Base-by-base conservation (phyloP, 2,797 vertebrate species). In the Poeciliopsis infans region DNA sequence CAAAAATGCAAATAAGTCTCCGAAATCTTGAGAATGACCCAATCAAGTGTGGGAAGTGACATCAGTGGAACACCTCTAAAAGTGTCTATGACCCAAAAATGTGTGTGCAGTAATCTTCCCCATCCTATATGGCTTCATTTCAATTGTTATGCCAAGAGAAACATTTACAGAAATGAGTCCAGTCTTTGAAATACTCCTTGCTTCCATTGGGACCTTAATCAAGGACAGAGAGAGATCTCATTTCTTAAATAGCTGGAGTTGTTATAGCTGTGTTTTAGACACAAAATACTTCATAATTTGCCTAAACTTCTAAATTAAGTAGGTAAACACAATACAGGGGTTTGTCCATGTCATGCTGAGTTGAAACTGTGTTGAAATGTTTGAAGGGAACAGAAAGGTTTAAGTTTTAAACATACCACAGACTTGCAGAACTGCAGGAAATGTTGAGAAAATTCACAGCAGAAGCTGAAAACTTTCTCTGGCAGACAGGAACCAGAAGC, bases 401-500 rank as follows among this genome's bases (percentile, higher is more conserved):
- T 6, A 36, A 39, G 23, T 2, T 70, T 12, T 70, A 70, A 45
- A 45, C 23, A 45, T 41, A 11, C 8, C 33, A 39, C 2, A 25
- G 33, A 20, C 3, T 23, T 39, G 66, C 23, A 2, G 68, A 43
- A 41, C 13, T 12, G 23, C 39, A 69, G 39, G 23, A 45, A 68
- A 41, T 68, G 64, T 25, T 68, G 64, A 68, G 64, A 3, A 41
- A 39, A 68, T 16, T 18, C 0, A 0, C 66, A 10, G 20, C 36
- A 23, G 39, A 7, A 43, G 39, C 23, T 41, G 23, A 83, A 78
- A 61, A 71, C 79, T 80, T 77, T 76, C 0, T 79, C 46, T 84
- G 76, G 47, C 81, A 77, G 81, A 51, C n/a, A 77, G 10, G 45
- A 66, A 81, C 70, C 4, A 41, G 28, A 84, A 25, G 51, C 28